Percentiles rank a stretch among this genome's conserved stretches.
Evolutionary conservation across 53 echinoderm and acorn worm species (phyloP).

Genomic region (Apostichopus leukothele): DNA sequence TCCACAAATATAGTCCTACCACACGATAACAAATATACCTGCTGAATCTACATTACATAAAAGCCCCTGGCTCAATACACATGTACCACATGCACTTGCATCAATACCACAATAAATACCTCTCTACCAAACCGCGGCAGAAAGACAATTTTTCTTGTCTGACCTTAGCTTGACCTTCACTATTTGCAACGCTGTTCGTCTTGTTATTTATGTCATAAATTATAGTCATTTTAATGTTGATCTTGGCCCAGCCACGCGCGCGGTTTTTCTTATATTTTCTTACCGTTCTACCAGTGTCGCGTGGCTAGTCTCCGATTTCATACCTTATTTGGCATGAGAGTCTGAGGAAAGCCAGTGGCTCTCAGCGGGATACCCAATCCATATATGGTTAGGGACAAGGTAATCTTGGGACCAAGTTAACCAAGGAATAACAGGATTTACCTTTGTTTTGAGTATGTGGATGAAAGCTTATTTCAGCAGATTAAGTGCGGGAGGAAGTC

Average conservation of each 20-base stretch:
- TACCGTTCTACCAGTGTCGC: constrained; percentile 18
- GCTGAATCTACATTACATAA: too few relatives aligned
- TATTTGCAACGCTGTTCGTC: constrained; percentile 7
- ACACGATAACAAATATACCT: too few relatives aligned
- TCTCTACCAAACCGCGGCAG: background rate
- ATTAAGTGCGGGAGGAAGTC: background rate
- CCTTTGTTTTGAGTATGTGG: constrained; percentile 17
- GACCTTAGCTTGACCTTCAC: constrained; percentile 30
- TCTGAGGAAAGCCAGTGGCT: constrained; percentile 38
- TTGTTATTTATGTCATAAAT: constrained; percentile 44
- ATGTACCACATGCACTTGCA: background rate
- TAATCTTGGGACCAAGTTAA: constrained; percentile 9
- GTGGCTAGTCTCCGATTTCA: constrained; percentile 34
- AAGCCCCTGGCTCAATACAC: too few relatives aligned
- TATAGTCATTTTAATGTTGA: constrained; percentile 39
- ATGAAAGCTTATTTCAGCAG: constrained; percentile 36
- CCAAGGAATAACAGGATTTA: constrained; percentile 2
- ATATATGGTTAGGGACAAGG: constrained; percentile 38
- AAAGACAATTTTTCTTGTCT: constrained; percentile 1
- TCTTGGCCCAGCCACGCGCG: constrained; percentile 39
- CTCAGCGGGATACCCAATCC: constrained; percentile 33
- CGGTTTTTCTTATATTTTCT: background rate
- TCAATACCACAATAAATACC: background rate
- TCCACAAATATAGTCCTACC: too few relatives aligned
- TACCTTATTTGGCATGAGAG: constrained; percentile 39